Conservation (phyloP, 2,797 vertebrate genomes). For the Poeciliopsis presidionis region DNA sequence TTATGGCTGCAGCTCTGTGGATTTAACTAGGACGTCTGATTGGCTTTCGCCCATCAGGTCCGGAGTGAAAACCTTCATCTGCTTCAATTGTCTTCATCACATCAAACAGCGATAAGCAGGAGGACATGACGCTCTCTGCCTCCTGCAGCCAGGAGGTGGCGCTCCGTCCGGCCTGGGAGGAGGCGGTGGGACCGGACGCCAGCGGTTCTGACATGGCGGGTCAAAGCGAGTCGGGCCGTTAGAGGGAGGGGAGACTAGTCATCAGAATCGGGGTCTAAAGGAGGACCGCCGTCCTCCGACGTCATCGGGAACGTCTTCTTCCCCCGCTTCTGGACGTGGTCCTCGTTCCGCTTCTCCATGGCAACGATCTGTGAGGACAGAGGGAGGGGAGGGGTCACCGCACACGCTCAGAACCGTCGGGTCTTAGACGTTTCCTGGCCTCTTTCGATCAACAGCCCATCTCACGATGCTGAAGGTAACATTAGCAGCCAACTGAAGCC, state of each 20-base stretch:
- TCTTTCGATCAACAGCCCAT: not conserved
- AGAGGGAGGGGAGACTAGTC: conserved; percentile 56
- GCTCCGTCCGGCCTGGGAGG: not conserved
- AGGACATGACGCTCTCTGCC: not conserved
- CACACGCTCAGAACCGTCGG: not conserved
- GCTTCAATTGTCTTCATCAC: not conserved
- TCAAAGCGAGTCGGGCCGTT: conserved; percentile 14
- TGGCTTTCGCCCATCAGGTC: not conserved
- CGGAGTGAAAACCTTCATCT: no score
- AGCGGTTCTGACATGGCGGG: conserved; percentile 26
- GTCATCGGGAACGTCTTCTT: conserved; percentile 81
- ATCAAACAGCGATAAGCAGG: conserved; percentile 4
- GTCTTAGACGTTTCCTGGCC: not conserved
- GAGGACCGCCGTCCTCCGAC: conserved; percentile 81
- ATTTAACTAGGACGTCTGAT: not conserved
- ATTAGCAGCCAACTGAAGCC: no score
- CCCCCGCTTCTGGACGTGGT: conserved; percentile 89
- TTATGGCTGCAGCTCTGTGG: not conserved
- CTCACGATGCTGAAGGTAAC: not conserved
- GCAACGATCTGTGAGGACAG: conserved; percentile 85
- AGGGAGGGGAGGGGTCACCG: not conserved
- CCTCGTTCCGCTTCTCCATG: conserved; percentile 95
- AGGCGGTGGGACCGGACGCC: conserved; percentile 1
- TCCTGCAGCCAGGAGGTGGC: conserved; percentile 3
- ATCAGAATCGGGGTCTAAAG: conserved; percentile 68